A percentile compares a stretch with the other conserved stretches of the same genome.
Conservation (phyloP, 2,113 vertebrate species). For the Crypturellus undulatus region DNA sequence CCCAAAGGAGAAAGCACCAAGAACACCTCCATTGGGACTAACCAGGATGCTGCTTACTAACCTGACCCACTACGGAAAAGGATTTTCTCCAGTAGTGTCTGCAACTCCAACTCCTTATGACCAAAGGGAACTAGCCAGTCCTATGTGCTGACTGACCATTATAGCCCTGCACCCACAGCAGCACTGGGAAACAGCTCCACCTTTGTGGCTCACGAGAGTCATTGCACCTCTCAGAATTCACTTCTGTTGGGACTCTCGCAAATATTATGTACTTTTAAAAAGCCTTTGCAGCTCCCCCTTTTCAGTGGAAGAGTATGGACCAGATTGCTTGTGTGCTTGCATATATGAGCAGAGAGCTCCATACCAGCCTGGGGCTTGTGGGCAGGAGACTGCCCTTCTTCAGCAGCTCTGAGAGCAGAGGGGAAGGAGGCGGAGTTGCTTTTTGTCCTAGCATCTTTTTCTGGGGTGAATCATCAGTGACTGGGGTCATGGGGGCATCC, state of each 20-base stretch:
- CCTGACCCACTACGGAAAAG: fast-evolving
- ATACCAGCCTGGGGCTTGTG: constrained; percentile 95
- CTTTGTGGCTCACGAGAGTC: constrained; percentile 9
- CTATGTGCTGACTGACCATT: background rate
- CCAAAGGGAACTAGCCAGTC: background rate
- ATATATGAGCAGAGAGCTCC: constrained; percentile 81
- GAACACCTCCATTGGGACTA: background rate
- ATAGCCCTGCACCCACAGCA: background rate
- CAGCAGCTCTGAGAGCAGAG: constrained; percentile 97
- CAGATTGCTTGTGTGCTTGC: constrained; percentile 57
- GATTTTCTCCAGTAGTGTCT: background rate
- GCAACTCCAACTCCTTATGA: constrained; percentile 29
- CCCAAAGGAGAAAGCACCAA: background rate
- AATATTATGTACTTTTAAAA: background rate
- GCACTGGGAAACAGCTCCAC: background rate
- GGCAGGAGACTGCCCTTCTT: constrained; percentile 97
- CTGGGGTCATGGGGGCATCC: constrained; percentile 89
- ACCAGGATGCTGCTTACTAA: background rate
- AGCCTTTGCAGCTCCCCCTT: constrained; percentile 13
- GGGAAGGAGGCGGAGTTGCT: constrained; percentile 95
- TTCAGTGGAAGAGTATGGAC: constrained; percentile 30
- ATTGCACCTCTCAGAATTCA: background rate
- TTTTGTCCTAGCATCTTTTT: constrained; percentile 96
- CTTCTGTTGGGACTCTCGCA: constrained; percentile 20
- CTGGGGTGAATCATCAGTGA: constrained; percentile 95